These are phyloP conservation scores for Polydrusus tereticollis DNA, from an alignment of 2,888 invertebrate species.

Conservation along the genomic window DNA sequence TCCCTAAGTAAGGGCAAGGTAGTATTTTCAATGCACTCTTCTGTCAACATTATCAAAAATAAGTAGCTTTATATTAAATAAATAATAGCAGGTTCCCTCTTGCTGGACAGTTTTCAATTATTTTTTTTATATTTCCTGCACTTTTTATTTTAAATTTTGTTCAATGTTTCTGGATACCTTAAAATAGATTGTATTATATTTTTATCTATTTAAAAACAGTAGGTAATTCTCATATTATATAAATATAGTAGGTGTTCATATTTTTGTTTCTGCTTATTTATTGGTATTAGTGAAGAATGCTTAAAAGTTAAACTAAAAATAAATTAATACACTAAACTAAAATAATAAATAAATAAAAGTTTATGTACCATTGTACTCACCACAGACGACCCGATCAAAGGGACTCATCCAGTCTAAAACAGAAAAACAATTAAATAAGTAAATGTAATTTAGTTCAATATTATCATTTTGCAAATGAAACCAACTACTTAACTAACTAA, in stretches of 20 bases:
- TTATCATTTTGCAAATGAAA: background rate
- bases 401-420: constrained; percentile 96
- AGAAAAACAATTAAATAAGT: constrained; percentile 51
- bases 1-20: too few species aligned
- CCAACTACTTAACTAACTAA: background rate
- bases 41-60: too few species aligned
- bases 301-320: background rate
- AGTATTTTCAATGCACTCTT: too few species aligned
- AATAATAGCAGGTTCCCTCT: too few species aligned
- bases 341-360: constrained; percentile 70
- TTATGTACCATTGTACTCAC: constrained; percentile 91
- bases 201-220: too few species aligned
- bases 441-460: background rate
- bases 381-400: constrained; percentile 94
- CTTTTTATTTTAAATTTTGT: too few species aligned
- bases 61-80: too few species aligned
- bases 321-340: constrained; percentile 39
- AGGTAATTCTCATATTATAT: background rate
- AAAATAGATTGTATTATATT: too few species aligned
- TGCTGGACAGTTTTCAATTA: too few species aligned
- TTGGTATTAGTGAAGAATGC: background rate
- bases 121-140: too few species aligned
- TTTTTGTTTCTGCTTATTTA: background rate
- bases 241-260: background rate
- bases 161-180: too few species aligned